These are phyloP conservation scores for Helleia helle DNA, from an alignment of 2,888 invertebrate species.

Conservation along the genomic window DNA sequence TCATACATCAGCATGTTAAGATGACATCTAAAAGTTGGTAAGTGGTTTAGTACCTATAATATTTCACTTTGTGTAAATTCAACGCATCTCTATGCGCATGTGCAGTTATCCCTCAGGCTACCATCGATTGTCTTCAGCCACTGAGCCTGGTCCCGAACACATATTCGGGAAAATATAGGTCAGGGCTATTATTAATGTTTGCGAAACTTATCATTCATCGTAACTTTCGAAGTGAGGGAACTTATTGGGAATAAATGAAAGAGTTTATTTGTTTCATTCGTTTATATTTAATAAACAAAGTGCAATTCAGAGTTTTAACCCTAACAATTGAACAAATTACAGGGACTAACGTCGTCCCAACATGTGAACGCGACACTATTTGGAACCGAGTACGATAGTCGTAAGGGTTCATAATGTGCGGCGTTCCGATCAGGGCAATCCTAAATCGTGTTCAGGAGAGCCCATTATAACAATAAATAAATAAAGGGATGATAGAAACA, in stretches of 20 bases:
- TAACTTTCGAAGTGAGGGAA: conserved; percentile 1
- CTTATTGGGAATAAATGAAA: conserved; percentile 1
- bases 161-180: conserved; percentile 46
- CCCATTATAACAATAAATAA: conserved; percentile 48
- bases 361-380: conserved; percentile 41
- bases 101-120: conserved; percentile 65
- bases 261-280: conserved; percentile 49
- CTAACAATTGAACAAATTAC: conserved; percentile 71
- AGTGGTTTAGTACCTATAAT: background rate
- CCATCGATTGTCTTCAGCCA: conserved; percentile 59
- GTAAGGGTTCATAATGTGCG: conserved; percentile 27
- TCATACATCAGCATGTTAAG: no score
- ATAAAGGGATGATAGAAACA: conserved; percentile 41
- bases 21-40: background rate
- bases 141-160: conserved; percentile 33
- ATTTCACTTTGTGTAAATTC: background rate
- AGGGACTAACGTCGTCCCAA: conserved; percentile 52
- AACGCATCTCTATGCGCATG: conserved; percentile 43
- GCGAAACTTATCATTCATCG: background rate
- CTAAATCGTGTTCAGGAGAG: conserved; percentile 46
- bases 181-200: conserved; percentile 36
- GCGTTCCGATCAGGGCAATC: conserved; percentile 40
- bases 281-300: conserved; percentile 76
- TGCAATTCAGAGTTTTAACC: conserved; percentile 74
- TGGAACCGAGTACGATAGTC: conserved; percentile 18